Conservation (phyloP, 2,888 invertebrate genomes). For the Tetanocera ferruginea region DNA sequence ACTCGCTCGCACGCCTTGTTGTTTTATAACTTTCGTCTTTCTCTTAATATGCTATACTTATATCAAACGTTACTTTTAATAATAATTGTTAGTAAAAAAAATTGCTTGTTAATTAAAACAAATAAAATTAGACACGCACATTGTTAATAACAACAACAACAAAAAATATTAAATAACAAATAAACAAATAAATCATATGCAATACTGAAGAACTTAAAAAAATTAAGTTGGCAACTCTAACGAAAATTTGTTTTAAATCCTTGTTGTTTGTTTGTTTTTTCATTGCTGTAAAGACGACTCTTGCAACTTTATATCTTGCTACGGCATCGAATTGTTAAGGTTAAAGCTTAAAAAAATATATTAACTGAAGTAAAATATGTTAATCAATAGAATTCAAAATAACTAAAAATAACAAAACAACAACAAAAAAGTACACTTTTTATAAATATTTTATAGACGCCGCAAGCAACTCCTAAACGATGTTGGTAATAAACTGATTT, state of each 20-base stretch:
- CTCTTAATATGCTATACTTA: not conserved
- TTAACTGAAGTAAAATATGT: conserved; percentile 14
- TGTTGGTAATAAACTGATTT: conserved; percentile 38
- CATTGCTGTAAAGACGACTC: not conserved
- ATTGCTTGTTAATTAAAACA: not conserved
- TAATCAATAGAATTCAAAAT: conserved; percentile 42
- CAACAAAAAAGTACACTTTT: conserved; percentile 64
- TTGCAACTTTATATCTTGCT: conserved; percentile 33
- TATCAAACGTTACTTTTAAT: conserved; percentile 19
- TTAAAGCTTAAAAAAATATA: conserved; percentile 27
- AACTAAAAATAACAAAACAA: conserved; percentile 54
- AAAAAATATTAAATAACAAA: conserved; percentile 40
- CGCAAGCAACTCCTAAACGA: conserved; percentile 20
- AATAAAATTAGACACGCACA: not conserved
- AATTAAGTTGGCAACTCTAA: conserved; percentile 34
- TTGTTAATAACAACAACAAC: not conserved
- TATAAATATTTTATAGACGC: not conserved
- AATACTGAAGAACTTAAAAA: conserved; percentile 29
- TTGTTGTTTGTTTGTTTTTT: conserved; percentile 47
- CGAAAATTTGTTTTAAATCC: conserved; percentile 53
- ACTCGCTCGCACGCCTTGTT: conserved; percentile 40
- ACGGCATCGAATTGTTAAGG: not conserved
- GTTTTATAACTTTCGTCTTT: not conserved
- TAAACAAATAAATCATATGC: conserved; percentile 49
- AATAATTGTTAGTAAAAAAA: conserved; percentile 38